phyloP scores from a whole-genome alignment of 2,113 vertebrate genomes.

The Xiphophorus hellerii region DNA sequence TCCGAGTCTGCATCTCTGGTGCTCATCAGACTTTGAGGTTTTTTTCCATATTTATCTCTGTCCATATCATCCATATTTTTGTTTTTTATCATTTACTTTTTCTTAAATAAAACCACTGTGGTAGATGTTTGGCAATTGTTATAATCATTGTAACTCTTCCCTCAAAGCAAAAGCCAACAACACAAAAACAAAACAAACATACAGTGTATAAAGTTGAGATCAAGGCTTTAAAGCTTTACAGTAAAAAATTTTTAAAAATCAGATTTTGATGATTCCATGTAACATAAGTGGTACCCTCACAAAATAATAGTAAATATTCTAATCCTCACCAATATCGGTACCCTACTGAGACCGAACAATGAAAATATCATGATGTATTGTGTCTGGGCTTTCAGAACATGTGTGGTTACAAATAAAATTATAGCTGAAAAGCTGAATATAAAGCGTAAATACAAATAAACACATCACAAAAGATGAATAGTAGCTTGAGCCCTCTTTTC shows the following conservation, averaged over 20 bases:
- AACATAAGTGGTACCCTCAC: neutral
- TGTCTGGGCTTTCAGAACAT: neutral
- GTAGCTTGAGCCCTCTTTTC: conserved; percentile 59
- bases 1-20: neutral
- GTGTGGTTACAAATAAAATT: conserved; percentile 29
- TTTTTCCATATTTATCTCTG: neutral
- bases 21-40: neutral
- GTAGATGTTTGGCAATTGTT: neutral
- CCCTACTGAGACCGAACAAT: conserved; percentile 21
- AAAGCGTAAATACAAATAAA: conserved; percentile 73
- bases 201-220: neutral
- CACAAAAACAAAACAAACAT: neutral
- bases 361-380: conserved; percentile 3
- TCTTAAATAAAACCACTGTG: neutral
- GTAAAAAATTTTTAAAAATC: neutral
- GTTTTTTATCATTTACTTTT: neutral
- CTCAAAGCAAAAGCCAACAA: neutral
- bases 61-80: neutral
- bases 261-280: neutral
- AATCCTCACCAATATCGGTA: neutral
- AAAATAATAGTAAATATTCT: neutral
- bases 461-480: conserved; percentile 73
- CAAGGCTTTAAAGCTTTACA: neutral
- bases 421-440: conserved; percentile 26
- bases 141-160: neutral